phyloP scores from a whole-genome alignment of 1,140 invertebrate genomes.

The Geopemphigus sp. region DNA sequence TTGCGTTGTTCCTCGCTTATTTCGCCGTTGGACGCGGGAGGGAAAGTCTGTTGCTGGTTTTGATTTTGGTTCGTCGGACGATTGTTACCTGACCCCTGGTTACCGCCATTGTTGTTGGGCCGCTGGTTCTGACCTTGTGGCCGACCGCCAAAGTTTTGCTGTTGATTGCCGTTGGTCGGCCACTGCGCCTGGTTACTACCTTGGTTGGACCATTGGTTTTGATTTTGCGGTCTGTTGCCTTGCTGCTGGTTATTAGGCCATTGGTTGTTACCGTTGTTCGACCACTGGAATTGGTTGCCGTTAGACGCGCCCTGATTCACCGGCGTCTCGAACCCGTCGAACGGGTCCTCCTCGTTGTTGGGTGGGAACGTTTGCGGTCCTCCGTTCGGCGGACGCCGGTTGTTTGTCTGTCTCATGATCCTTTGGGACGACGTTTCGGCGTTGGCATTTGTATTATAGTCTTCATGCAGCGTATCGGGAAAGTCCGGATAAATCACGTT shows the following conservation, averaged over 20 bases:
- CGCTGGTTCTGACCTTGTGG: not conserved
- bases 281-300: not conserved
- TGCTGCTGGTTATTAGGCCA: not conserved
- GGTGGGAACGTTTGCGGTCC: not conserved
- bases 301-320: too few species aligned
- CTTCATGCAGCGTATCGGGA: too few species aligned
- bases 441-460: too few species aligned
- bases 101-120: not conserved
- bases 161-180: too few species aligned
- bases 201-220: slow-evolving; percentile 5
- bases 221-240: not conserved
- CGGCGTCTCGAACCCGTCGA: not conserved
- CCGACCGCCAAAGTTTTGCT: too few species aligned
- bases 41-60: not conserved
- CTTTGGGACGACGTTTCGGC: not conserved
- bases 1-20: not conserved
- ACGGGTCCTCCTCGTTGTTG: not conserved
- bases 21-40: not conserved
- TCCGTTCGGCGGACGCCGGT: not conserved
- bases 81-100: not conserved
- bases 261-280: not conserved
- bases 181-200: too few species aligned
- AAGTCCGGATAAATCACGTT: not conserved
- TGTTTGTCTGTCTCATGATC: not conserved
- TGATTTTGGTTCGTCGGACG: not conserved